Evolutionary conservation across 2,113 vertebrate species (phyloP).

Genomic region (Dasypus novemcinctus): DNA sequence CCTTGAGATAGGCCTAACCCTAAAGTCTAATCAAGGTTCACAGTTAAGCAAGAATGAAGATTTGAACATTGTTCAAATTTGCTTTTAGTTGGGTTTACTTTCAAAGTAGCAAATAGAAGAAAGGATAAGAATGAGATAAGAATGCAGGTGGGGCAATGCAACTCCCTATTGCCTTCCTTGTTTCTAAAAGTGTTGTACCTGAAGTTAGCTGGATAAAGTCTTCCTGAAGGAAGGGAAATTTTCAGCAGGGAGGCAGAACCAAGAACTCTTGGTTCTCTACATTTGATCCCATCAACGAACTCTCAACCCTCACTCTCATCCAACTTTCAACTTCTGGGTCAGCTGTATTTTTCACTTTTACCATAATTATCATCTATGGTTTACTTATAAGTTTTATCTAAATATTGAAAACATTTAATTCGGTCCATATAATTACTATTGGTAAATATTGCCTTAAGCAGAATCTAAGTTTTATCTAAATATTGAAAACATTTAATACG

Average conservation of each 20-base stretch:
- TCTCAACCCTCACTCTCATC: not conserved
- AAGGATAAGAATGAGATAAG: not conserved
- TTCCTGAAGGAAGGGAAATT: not conserved
- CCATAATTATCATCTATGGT: not conserved
- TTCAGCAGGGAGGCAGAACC: not conserved
- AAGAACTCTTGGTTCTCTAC: not conserved
- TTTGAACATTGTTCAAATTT: not conserved
- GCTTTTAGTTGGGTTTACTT: not conserved
- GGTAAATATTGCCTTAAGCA: too few relatives aligned
- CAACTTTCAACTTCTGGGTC: not conserved
- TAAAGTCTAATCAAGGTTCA: not conserved
- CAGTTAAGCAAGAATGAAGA: not conserved
- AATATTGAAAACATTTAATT: not conserved
- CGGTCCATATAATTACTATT: not conserved
- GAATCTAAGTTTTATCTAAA: not conserved
- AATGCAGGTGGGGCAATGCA: rapidly evolving
- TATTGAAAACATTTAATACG: not conserved
- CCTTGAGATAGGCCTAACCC: not conserved
- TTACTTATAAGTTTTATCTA: not conserved
- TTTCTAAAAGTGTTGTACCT: not conserved
- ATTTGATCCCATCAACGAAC: not conserved
- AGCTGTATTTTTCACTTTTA: not conserved
- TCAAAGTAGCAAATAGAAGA: not conserved
- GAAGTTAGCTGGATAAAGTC: not conserved
- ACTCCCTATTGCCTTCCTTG: not conserved